Conservation (phyloP, 2,888 invertebrate species). For the Andrena bicolor region DNA sequence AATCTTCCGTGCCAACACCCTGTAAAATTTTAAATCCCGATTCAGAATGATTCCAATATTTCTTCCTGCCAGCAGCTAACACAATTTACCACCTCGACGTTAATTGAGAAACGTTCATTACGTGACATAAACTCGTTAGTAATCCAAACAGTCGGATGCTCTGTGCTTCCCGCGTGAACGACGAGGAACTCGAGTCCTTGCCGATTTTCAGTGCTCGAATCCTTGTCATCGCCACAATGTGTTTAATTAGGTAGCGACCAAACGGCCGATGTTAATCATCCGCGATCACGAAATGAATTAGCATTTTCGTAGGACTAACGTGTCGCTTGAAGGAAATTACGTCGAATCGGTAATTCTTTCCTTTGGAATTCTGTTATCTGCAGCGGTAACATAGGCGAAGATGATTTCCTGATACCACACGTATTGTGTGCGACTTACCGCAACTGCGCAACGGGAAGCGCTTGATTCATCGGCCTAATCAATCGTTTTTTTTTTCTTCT, state of each 20-base stretch:
- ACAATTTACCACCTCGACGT: constrained; percentile 10
- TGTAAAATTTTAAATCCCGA: neutral
- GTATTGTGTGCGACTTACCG: neutral
- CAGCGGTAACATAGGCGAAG: neutral
- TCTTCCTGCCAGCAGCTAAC: neutral
- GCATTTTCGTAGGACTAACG: constrained; percentile 41
- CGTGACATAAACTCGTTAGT: constrained; percentile 49
- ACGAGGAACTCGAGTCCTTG: neutral
- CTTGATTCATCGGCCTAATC: constrained; percentile 17
- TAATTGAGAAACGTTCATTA: constrained; percentile 51
- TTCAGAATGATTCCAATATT: neutral
- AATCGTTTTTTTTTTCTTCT: constrained; percentile 1
- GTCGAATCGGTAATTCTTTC: constrained; percentile 8
- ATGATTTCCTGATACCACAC: constrained; percentile 24
- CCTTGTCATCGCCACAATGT: constrained; percentile 11
- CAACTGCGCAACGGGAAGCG: constrained; percentile 21
- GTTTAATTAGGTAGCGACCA: constrained; percentile 60
- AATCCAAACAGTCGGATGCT: constrained; percentile 56
- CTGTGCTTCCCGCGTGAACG: constrained; percentile 32
- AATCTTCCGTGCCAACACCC: neutral
- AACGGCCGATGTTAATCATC: constrained; percentile 60
- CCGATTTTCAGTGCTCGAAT: constrained; percentile 57
- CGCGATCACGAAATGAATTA: neutral
- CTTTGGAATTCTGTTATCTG: constrained; percentile 12
- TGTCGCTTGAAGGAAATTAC: constrained; percentile 37